phyloP scores from a whole-genome alignment of 2,113 vertebrate species.

The Anoura caudifer region DNA sequence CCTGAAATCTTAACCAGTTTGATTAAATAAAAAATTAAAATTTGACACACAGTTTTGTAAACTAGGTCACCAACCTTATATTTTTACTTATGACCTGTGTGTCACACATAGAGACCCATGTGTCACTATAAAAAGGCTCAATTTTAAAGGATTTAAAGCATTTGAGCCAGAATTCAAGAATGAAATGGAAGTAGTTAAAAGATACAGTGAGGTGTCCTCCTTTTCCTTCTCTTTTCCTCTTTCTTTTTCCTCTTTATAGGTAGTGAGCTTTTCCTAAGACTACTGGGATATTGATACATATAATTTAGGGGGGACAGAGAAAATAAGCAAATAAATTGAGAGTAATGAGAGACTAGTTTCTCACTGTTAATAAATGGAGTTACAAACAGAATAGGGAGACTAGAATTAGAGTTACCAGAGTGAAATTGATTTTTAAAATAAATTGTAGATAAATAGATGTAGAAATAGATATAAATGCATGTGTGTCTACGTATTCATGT shows the following conservation, averaged over 20 bases:
- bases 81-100: neutral
- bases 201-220: neutral
- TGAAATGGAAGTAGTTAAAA: neutral
- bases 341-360: neutral
- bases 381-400: neutral
- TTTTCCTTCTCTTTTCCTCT: neutral
- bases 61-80: neutral
- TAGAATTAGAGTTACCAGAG: neutral
- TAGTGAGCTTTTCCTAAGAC: neutral
- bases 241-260: neutral
- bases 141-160: neutral
- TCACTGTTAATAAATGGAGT: neutral
- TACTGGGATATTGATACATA: neutral
- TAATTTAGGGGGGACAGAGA: neutral
- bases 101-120: neutral
- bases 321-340: neutral
- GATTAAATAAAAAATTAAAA: neutral
- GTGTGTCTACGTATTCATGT: rapidly evolving
- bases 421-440: neutral
- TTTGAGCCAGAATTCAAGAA: neutral
- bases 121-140: neutral
- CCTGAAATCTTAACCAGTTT: neutral
- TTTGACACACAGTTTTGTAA: neutral
- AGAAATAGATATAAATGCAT: neutral
- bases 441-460: neutral